Evolutionary conservation across 2,888 invertebrate genomes (phyloP).

Genomic region (Labia minor): DNA sequence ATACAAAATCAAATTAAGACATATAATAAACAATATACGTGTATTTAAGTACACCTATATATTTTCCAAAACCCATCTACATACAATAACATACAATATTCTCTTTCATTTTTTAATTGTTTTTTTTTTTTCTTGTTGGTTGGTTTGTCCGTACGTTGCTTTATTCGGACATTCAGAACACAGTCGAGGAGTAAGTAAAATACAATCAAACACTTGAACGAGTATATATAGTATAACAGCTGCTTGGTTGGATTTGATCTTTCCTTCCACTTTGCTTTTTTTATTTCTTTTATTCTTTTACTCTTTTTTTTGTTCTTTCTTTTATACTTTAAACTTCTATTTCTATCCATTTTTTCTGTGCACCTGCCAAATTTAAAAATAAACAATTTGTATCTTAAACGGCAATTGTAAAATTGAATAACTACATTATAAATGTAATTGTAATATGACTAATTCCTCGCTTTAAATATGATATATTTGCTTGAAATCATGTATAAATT

Average conservation of each 20-base stretch:
- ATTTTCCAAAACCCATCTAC: not conserved
- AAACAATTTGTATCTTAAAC: too few relatives aligned
- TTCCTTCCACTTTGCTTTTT: constrained; percentile 8
- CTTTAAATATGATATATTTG: too few relatives aligned
- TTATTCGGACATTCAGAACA: constrained; percentile 3
- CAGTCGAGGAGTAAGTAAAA: constrained; percentile 9
- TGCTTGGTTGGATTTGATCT: constrained; percentile 13
- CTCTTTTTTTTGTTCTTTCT: not conserved
- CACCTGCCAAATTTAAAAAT: not conserved
- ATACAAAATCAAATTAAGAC: not conserved
- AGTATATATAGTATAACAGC: not conserved
- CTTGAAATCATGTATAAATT: not conserved
- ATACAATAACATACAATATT: not conserved
- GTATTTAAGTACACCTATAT: not conserved
- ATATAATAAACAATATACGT: not conserved
- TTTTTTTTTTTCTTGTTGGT: not conserved
- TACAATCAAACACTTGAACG: not conserved
- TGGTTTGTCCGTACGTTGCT: constrained; percentile 5
- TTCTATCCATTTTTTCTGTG: not conserved
- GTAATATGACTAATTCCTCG: too few relatives aligned
- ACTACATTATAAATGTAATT: too few relatives aligned
- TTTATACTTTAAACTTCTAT: not conserved
- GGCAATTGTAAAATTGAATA: too few relatives aligned
- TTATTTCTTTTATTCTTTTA: not conserved
- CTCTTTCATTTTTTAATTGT: constrained; percentile 4